Conservation (phyloP, 2,113 vertebrate genomes). For the Callithrix jacchus region DNA sequence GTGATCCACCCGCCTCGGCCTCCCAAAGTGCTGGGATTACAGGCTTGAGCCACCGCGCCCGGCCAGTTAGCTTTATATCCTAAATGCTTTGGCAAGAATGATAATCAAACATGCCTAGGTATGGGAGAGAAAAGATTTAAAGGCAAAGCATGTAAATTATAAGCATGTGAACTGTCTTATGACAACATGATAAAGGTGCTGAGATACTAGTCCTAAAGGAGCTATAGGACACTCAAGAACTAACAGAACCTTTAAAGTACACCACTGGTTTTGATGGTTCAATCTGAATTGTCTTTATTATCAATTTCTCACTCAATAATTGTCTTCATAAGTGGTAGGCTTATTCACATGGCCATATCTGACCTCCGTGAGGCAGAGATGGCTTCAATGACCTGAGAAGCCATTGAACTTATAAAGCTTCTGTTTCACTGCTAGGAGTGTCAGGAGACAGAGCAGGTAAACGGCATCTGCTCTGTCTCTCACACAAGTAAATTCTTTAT, state of each 20-base stretch:
- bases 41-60: too few species aligned
- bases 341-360: background rate
- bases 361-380: background rate
- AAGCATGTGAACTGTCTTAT: background rate
- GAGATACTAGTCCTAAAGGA: conserved; percentile 5
- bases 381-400: background rate
- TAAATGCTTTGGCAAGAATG: conserved; percentile 22
- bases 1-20: too few species aligned
- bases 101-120: background rate
- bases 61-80: background rate
- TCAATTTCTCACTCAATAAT: background rate
- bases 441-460: background rate
- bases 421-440: background rate
- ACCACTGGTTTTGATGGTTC: background rate
- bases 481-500: background rate
- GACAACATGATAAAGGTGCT: background rate
- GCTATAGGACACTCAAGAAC: background rate
- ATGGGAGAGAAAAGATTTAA: background rate
- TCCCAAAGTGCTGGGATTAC: too few species aligned
- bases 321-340: background rate
- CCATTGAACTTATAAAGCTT: background rate
- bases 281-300: background rate
- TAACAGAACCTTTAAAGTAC: background rate
- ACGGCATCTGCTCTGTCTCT: background rate
- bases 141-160: background rate